These are phyloP conservation scores for Trichogramma evanescens DNA, from an alignment of 2,888 invertebrate genomes.

Conservation along the genomic window DNA sequence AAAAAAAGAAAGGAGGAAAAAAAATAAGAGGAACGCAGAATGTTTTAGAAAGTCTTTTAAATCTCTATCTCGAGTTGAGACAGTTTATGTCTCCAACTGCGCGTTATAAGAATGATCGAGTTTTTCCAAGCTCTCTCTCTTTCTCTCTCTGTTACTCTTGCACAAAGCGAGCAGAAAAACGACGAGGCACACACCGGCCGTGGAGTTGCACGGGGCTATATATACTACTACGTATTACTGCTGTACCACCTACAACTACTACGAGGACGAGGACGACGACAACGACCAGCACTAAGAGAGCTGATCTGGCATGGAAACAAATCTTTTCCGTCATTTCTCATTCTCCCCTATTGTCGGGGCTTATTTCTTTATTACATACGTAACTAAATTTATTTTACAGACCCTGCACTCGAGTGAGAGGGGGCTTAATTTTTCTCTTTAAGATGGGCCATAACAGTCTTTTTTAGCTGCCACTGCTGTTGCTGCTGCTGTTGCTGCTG, in stretches of 20 bases:
- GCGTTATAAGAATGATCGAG: constrained; percentile 1
- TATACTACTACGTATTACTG: too few relatives aligned
- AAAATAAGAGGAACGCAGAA: constrained; percentile 3
- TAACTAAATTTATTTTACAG: constrained; percentile 3
- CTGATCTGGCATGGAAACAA: background rate
- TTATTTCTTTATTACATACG: background rate
- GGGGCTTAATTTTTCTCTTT: constrained; percentile 6
- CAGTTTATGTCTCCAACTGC: constrained; percentile 1
- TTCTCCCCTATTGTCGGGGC: background rate
- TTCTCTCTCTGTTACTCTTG: background rate
- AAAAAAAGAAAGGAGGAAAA: background rate
- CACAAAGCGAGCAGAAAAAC: too few relatives aligned
- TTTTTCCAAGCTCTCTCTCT: constrained; percentile 7
- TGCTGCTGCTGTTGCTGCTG: background rate
- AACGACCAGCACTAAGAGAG: too few relatives aligned
- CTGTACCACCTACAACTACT: too few relatives aligned
- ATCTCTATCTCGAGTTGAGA: constrained; percentile 6
- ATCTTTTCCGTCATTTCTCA: constrained; percentile 3
- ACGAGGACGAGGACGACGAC: too few relatives aligned
- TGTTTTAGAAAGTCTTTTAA: constrained; percentile 6
- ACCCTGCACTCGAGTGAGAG: background rate
- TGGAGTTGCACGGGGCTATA: too few relatives aligned
- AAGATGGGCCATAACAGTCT: background rate
- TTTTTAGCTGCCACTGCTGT: too few relatives aligned
- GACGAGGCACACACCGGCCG: too few relatives aligned